These are phyloP conservation scores for Nymphicus hollandicus DNA, from an alignment of 2,113 vertebrate genomes.

Conservation along the genomic window DNA sequence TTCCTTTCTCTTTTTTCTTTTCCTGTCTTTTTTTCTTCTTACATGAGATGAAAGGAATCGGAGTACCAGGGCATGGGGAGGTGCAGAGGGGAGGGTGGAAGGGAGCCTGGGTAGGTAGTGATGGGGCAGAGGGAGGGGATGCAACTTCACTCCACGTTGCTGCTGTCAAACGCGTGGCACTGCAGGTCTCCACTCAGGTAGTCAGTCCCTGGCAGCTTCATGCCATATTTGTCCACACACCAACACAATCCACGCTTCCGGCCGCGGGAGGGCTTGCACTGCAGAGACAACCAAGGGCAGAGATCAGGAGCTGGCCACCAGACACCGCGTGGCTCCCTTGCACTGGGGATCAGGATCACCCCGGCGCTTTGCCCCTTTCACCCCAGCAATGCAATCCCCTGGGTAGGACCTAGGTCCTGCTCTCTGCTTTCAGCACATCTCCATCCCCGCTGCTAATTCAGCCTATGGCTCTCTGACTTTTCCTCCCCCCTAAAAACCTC, in stretches of 20 bases:
- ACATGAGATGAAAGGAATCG: conserved; percentile 81
- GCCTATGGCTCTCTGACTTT: neutral
- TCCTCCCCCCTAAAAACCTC: neutral
- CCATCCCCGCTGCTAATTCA: neutral
- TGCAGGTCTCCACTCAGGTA: conserved; percentile 91
- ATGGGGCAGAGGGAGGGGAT: conserved; percentile 68
- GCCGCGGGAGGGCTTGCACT: conserved; percentile 98
- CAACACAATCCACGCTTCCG: conserved; percentile 96
- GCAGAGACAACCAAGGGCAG: conserved; percentile 24
- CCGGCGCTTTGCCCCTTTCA: neutral
- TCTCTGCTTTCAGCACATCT: neutral
- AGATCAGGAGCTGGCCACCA: neutral
- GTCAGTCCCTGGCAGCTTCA: conserved; percentile 93
- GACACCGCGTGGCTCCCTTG: accelerated
- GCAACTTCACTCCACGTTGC: conserved; percentile 88
- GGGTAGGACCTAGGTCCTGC: neutral
- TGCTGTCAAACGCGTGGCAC: conserved; percentile 93
- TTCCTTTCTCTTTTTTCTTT: conserved; percentile 51
- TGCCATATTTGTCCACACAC: conserved; percentile 97
- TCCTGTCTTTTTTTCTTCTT: conserved; percentile 58
- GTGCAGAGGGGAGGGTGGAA: conserved; percentile 71
- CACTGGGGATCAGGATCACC: neutral
- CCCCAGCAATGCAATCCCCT: neutral
- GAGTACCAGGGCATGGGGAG: conserved; percentile 68
- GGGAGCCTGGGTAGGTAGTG: conserved; percentile 61